Percentiles rank a stretch among this genome's conserved stretches.
Conservation (phyloP, 1,140 invertebrate species). For the Pachyrhynchus sulphureomaculatus region DNA sequence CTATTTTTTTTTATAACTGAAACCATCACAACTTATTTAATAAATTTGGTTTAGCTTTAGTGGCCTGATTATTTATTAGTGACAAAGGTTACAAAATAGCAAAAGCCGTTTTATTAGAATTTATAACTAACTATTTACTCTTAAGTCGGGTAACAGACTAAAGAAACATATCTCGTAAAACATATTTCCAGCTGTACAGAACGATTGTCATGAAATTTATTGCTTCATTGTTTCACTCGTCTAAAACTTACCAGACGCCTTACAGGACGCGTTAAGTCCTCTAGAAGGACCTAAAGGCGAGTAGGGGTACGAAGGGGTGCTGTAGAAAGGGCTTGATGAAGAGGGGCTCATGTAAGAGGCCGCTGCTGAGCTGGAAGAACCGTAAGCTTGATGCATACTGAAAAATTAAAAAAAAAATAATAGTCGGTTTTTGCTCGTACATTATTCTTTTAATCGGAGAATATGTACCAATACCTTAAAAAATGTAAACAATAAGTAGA, state of each 20-base stretch:
- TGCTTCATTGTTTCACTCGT: too few relatives aligned
- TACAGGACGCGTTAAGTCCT: slow-evolving; percentile 49
- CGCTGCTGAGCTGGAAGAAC: slow-evolving; percentile 44
- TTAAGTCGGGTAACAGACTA: neutral
- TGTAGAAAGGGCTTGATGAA: slow-evolving; percentile 46
- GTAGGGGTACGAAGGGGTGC: slow-evolving; percentile 48
- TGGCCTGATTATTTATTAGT: too few relatives aligned
- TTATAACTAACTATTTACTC: too few relatives aligned
- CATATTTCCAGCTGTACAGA: neutral
- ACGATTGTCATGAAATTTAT: neutral
- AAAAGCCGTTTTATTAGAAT: too few relatives aligned
- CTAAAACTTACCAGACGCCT: slow-evolving; percentile 29
- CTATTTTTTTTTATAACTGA: too few relatives aligned
- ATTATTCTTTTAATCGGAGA: too few relatives aligned
- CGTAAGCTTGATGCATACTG: slow-evolving; percentile 53
- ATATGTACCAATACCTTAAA: too few relatives aligned
- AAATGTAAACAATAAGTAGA: too few relatives aligned
- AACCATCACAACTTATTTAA: too few relatives aligned
- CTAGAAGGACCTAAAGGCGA: slow-evolving; percentile 51
- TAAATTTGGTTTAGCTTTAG: too few relatives aligned
- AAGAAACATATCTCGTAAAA: neutral
- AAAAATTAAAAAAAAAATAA: slow-evolving; percentile 30
- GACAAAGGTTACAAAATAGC: too few relatives aligned
- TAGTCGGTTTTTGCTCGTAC: neutral
- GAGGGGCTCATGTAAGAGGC: slow-evolving; percentile 44